These are phyloP conservation scores for Aselliscus stoliczkanus DNA, from an alignment of 2,797 vertebrate species.

Conservation along the genomic window DNA sequence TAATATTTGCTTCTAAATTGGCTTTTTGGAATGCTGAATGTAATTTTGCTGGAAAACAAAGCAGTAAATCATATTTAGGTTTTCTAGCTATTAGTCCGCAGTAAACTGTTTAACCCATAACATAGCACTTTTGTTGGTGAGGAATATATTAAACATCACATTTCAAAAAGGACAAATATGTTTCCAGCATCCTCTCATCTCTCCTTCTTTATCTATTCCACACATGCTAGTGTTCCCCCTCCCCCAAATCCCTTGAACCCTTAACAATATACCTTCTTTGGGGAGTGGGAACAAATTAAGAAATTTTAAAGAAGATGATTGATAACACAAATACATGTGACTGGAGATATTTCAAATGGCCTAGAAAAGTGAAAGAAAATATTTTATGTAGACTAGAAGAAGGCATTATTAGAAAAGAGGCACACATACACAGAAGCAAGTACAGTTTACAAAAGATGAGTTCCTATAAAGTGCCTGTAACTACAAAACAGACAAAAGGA, in stretches of 20 bases:
- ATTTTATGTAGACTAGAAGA: not conserved
- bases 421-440: not conserved
- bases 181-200: not conserved
- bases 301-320: not conserved
- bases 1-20: constrained; percentile 50
- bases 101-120: not conserved
- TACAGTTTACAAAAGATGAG: not conserved
- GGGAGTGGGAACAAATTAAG: not conserved
- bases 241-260: not conserved
- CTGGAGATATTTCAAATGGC: not conserved
- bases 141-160: not conserved
- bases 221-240: not conserved
- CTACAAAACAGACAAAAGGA: not conserved
- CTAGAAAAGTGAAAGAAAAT: not conserved
- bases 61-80: constrained; percentile 19
- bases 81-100: not conserved
- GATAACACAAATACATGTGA: not conserved
- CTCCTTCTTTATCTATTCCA: not conserved
- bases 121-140: not conserved
- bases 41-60: constrained; percentile 28
- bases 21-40: constrained; percentile 26
- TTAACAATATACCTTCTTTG: not conserved
- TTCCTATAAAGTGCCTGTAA: not conserved
- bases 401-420: not conserved
- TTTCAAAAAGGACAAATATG: not conserved